Evolutionary conservation across 2,113 vertebrate genomes (phyloP).

Genomic region (Paradoxurus hermaphroditus): DNA sequence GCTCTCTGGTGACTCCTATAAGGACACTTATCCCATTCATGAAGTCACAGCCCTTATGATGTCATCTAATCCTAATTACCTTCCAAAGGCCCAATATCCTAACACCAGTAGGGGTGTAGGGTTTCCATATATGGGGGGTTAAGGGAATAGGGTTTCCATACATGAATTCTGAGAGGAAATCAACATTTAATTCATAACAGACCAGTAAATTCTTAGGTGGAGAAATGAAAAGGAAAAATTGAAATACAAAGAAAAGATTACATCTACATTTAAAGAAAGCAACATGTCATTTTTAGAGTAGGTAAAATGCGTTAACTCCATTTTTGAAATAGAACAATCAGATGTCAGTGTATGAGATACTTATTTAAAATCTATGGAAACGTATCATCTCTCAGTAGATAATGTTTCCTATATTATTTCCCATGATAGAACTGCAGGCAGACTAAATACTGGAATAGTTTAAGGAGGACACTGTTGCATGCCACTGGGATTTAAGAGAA

Average conservation of each 20-base stretch:
- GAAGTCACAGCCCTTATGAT: not conserved
- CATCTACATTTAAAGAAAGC: not conserved
- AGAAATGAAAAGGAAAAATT: not conserved
- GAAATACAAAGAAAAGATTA: not conserved
- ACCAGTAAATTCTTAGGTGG: not conserved
- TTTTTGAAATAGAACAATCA: constrained; percentile 1
- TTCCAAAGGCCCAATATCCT: not conserved
- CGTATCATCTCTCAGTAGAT: not conserved
- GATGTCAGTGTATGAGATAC: not conserved
- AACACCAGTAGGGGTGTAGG: not conserved
- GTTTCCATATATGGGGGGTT: not conserved
- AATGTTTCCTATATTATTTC: not conserved
- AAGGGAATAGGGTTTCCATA: not conserved
- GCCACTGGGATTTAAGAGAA: constrained; percentile 40
- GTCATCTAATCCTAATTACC: not conserved
- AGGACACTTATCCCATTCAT: not conserved
- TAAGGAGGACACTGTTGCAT: not conserved
- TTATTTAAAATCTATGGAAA: constrained; percentile 12
- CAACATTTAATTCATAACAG: not conserved
- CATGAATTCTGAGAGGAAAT: not conserved
- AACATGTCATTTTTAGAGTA: not conserved
- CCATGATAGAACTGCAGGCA: not conserved
- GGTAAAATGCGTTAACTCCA: not conserved
- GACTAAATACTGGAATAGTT: not conserved
- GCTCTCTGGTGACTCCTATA: not conserved